Percentiles rank a stretch among this genome's conserved stretches.
phyloP scores from a whole-genome alignment of 2,888 invertebrate genomes.

The Tribolium freemani region DNA sequence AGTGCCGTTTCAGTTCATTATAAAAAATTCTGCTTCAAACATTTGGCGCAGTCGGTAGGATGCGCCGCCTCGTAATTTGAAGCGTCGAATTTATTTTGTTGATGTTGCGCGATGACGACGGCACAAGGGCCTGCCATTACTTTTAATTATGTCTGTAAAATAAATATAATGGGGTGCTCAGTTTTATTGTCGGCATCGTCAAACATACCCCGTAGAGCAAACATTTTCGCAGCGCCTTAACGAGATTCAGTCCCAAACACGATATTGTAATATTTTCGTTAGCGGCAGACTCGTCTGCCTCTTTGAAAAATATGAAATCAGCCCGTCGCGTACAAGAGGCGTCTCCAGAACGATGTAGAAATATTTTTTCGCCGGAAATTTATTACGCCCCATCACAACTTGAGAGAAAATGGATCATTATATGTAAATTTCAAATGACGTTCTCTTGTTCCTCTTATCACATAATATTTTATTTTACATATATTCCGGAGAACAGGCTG shows the following conservation, averaged over 20 bases:
- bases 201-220: conserved; percentile 7
- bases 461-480: conserved; percentile 33
- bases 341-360: conserved; percentile 20
- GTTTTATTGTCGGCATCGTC: conserved; percentile 18
- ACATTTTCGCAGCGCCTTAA: conserved; percentile 18
- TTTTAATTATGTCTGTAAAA: conserved; percentile 17
- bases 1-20: no score
- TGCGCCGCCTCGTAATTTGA: neutral
- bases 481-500: neutral
- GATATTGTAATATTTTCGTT: conserved; percentile 26
- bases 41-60: neutral
- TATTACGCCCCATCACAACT: conserved; percentile 34
- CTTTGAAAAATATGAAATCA: conserved; percentile 29
- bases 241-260: conserved; percentile 17
- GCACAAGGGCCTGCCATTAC: conserved; percentile 6
- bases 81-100: neutral
- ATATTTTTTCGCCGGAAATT: conserved; percentile 33
- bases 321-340: conserved; percentile 9
- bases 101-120: neutral
- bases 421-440: conserved; percentile 39
- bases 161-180: conserved; percentile 22
- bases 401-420: conserved; percentile 36
- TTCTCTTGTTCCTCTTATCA: conserved; percentile 37
- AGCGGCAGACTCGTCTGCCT: neutral
- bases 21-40: no score